A percentile compares a stretch with the other conserved stretches of the same genome.
Evolutionary conservation across 2,797 vertebrate genomes (phyloP).

Genomic region (Leptoclinus maculatus): DNA sequence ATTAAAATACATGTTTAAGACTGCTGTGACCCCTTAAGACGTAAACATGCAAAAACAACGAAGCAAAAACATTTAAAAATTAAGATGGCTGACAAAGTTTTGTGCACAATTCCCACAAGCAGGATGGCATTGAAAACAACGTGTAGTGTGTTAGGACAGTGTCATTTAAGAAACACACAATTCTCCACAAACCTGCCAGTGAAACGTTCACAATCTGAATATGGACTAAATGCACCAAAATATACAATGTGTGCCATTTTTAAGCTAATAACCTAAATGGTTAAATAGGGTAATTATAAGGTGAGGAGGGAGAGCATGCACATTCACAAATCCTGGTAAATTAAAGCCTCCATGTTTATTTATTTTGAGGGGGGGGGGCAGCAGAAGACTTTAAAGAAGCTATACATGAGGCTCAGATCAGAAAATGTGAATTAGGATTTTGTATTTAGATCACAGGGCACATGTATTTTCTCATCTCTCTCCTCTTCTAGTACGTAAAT

Average conservation of each 20-base stretch:
- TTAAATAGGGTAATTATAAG: slow-evolving; percentile 8
- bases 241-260: neutral
- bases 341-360: neutral
- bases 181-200: slow-evolving; percentile 7
- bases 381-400: neutral
- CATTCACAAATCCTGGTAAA: slow-evolving; percentile 12
- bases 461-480: neutral
- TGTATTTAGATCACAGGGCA: neutral
- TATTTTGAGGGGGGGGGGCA: neutral
- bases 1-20: slow-evolving; percentile 85
- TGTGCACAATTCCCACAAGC: slow-evolving; percentile 51
- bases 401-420: neutral
- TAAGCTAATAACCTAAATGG: neutral
- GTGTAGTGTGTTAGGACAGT: neutral
- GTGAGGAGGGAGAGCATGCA: slow-evolving; percentile 7
- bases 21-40: slow-evolving; percentile 75
- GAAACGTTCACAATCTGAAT: slow-evolving; percentile 23
- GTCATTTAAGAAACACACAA: slow-evolving; percentile 9
- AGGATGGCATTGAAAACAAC: slow-evolving; percentile 59
- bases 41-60: slow-evolving; percentile 54
- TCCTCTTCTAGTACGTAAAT: neutral
- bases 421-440: neutral
- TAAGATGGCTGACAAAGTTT: slow-evolving; percentile 45
- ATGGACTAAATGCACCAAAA: slow-evolving; percentile 25
- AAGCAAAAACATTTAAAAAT: slow-evolving; percentile 31